phyloP scores from a whole-genome alignment of 2,113 vertebrate species.

The Poecile atricapillus region DNA sequence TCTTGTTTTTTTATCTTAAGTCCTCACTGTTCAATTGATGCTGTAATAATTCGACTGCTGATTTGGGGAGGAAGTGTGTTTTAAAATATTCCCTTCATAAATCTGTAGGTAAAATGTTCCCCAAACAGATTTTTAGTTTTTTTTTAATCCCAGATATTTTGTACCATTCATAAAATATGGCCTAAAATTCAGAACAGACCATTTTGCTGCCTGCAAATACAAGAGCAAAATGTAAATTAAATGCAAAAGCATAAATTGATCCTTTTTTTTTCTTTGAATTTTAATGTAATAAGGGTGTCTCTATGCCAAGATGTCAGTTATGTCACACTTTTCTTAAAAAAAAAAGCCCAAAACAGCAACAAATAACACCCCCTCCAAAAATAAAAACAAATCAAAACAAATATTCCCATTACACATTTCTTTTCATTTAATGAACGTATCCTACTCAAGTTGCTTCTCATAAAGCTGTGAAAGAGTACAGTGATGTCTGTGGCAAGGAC shows the following conservation, averaged over 20 bases:
- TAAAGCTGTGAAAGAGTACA: not conserved
- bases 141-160: not conserved
- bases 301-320: not conserved
- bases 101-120: not conserved
- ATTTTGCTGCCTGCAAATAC: not conserved
- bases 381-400: too few species aligned
- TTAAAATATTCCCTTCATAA: not conserved
- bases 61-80: not conserved
- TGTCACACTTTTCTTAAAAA: not conserved
- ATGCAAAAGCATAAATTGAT: not conserved
- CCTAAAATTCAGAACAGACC: not conserved
- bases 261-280: not conserved
- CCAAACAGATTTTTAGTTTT: not conserved
- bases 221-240: not conserved
- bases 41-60: not conserved
- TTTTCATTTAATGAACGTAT: not conserved
- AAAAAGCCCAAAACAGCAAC: not conserved
- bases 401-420: not conserved
- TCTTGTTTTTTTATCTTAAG: rapidly evolving
- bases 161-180: not conserved
- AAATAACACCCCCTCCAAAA: rapidly evolving
- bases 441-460: not conserved
- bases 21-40: not conserved
- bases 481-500: not conserved
- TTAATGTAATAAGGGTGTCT: not conserved